Evolutionary conservation across 2,888 invertebrate genomes (phyloP), one percentile per base, ranked within the genome.

Genomic region (Dolichomitus sp.): DNA sequence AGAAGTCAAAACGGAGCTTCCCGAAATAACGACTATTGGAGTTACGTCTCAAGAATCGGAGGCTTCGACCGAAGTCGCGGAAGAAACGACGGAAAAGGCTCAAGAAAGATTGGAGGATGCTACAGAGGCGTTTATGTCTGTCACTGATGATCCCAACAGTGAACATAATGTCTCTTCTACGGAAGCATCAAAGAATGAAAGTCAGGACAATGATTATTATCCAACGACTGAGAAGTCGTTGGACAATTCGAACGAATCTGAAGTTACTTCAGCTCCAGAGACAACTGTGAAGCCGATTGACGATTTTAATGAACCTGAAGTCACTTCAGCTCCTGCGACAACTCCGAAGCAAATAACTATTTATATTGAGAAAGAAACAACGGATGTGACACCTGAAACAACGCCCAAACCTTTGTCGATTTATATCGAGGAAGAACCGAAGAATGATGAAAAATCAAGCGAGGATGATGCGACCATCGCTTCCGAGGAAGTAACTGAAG

Each of bases 31-130:
- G 4, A 76, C 80, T 4, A 0, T 19, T 33, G 27, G 59, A 30
- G 54, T 54, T 19, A 50, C 63, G 27, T 45, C 76, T 7, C 27
- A 75, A 61, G 61, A 17, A 19, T 17, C 63, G 1, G 73, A 75
- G 19, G 19, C 30, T 7, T 11, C 19, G 2, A 52, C 70, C 6
- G 63, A 63, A 4, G n/a, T 17, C n/a, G 65, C 83, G 4, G 74
- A 75, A 42, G 78, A 54, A 19, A 63, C 66, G 12, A 70, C 72
- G 2, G 79, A 68, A 33, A 74, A 33, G 17, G 76, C 48, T 40
- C 54, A 77, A 52, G 75, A 76, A 59, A 70, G 72, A 63, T 33
- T 59, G 11, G 75, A 68, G 70, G 72, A 79, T 9, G 27, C 11
- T 42, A 80, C 79, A 11, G 83, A 83, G 30, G 4, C 23, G 0